These are phyloP conservation scores for Tetrapedia diversipes DNA, from an alignment of 2,888 invertebrate species.

Conservation along the genomic window DNA sequence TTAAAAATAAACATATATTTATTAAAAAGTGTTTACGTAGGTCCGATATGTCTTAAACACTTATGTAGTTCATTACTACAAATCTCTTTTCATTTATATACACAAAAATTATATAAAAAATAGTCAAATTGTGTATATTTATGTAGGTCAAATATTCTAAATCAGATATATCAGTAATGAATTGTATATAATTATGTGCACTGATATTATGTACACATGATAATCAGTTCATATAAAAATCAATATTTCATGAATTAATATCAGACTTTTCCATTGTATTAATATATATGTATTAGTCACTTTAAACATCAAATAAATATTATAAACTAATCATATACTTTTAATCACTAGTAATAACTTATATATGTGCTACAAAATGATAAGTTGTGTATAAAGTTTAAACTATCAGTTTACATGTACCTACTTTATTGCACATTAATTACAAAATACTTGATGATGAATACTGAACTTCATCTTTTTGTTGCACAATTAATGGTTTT, in stretches of 20 bases:
- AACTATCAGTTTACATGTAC: constrained; percentile 10
- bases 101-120: constrained; percentile 78
- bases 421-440: constrained; percentile 24
- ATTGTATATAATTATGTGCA: constrained; percentile 33
- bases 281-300: constrained; percentile 1
- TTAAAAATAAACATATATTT: constrained; percentile 15
- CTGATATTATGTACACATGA: constrained; percentile 69
- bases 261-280: constrained; percentile 26
- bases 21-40: constrained; percentile 27
- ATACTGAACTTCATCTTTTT: constrained; percentile 54
- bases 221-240: constrained; percentile 66
- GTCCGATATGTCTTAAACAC: constrained; percentile 56
- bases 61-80: constrained; percentile 67
- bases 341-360: background rate
- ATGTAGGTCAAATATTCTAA: constrained; percentile 64
- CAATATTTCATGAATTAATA: background rate
- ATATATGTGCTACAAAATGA: background rate
- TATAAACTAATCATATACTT: background rate
- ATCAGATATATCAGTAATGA: constrained; percentile 58
- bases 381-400: background rate
- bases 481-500: constrained; percentile 51
- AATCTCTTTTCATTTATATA: constrained; percentile 68
- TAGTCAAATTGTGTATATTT: constrained; percentile 67
- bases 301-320: constrained; percentile 16
- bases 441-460: constrained; percentile 65